phyloP scores from a whole-genome alignment of 2,113 vertebrate species.

The Laticauda colubrina region DNA sequence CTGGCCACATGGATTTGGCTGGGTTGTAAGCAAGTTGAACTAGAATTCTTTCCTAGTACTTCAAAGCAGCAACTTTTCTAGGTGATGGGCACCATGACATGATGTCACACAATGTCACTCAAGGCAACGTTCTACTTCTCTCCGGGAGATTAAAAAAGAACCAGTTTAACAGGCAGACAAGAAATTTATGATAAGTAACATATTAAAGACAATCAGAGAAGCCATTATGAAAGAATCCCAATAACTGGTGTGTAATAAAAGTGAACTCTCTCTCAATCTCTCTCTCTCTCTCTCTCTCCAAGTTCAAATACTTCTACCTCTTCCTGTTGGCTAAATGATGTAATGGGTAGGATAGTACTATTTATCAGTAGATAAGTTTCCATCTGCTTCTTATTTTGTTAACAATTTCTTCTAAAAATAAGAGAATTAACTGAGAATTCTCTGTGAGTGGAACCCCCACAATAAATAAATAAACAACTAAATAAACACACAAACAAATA shows the following conservation, averaged over 20 bases:
- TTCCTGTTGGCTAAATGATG: not conserved
- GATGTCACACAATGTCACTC: not conserved
- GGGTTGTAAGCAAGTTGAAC: slow-evolving; percentile 14
- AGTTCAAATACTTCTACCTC: not conserved
- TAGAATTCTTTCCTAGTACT: not conserved
- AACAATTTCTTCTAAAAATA: not conserved
- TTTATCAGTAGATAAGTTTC: not conserved
- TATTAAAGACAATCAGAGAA: not conserved
- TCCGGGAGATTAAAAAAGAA: not conserved
- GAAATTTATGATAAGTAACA: not conserved
- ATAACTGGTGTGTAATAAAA: not conserved
- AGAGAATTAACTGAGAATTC: not conserved
- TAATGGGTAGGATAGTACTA: not conserved
- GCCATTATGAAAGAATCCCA: not conserved
- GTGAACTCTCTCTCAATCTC: not conserved
- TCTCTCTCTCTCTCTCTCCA: not conserved
- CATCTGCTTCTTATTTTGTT: not conserved
- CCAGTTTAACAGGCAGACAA: not conserved
- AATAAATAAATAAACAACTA: not conserved
- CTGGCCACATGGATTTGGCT: not conserved
- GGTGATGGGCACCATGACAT: not conserved
- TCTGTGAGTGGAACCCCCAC: not conserved
- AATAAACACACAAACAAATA: too few relatives aligned
- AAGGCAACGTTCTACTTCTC: not conserved
- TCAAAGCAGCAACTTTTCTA: not conserved